Evolutionary conservation across 2,888 invertebrate species (phyloP).

Genomic region (Oxystoma pomonae): DNA sequence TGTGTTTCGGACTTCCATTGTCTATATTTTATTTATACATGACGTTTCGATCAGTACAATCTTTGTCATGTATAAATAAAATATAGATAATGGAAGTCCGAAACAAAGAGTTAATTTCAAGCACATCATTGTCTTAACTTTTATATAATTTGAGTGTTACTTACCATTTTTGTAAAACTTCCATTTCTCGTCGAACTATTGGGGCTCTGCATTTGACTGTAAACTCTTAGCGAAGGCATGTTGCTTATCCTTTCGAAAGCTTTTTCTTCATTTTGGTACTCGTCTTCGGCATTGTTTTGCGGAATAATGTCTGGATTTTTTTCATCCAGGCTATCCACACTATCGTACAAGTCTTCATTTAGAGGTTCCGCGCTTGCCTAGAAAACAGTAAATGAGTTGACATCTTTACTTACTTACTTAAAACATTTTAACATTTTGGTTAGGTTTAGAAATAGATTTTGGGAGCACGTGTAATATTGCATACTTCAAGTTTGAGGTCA

Average conservation of each 20-base stretch:
- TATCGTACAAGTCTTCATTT: conserved; percentile 51
- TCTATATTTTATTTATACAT: too few relatives aligned
- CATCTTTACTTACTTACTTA: too few relatives aligned
- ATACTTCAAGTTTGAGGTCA: too few relatives aligned
- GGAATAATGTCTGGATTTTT: conserved; percentile 59
- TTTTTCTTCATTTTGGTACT: conserved; percentile 53
- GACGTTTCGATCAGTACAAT: too few relatives aligned
- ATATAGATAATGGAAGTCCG: too few relatives aligned
- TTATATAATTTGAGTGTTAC: conserved; percentile 21
- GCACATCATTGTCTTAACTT: too few relatives aligned
- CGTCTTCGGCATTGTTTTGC: conserved; percentile 52
- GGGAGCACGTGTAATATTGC: too few relatives aligned
- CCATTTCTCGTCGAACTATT: conserved; percentile 42
- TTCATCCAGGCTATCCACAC: conserved; percentile 52
- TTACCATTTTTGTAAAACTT: conserved; percentile 17
- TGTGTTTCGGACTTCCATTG: too few relatives aligned
- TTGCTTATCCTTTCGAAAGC: conserved; percentile 53
- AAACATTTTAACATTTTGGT: too few relatives aligned
- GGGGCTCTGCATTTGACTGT: conserved; percentile 45
- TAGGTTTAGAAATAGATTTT: too few relatives aligned
- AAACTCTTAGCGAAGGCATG: conserved; percentile 45
- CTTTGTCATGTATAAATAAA: too few relatives aligned
- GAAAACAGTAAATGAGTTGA: not conserved
- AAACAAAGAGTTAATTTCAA: too few relatives aligned
- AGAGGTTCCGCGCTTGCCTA: conserved; percentile 48